A percentile compares a stretch with the other conserved stretches of the same genome.
phyloP scores from a whole-genome alignment of 1,140 invertebrate species.

The Hycleus phaleratus region DNA sequence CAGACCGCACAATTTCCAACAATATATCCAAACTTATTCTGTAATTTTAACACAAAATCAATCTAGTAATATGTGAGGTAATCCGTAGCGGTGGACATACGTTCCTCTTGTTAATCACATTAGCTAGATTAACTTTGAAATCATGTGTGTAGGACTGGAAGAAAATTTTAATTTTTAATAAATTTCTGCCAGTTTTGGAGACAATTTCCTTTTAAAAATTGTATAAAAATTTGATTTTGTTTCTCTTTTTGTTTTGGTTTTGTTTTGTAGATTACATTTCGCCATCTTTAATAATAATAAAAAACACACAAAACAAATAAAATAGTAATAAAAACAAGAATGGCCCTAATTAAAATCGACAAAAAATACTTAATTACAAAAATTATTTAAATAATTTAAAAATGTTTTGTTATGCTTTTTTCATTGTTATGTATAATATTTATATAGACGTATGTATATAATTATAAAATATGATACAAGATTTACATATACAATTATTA shows the following conservation, averaged over 20 bases:
- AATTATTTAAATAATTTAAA: slow-evolving; percentile 39
- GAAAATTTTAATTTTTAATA: slow-evolving; percentile 4
- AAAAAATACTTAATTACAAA: slow-evolving; percentile 11
- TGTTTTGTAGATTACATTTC: background rate
- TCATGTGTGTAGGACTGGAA: background rate
- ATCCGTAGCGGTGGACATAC: too few species aligned
- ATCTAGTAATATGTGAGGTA: too few species aligned
- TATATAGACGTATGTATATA: background rate
- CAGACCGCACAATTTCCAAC: slow-evolving; percentile 7
- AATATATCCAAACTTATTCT: slow-evolving; percentile 26
- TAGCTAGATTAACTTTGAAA: too few species aligned
- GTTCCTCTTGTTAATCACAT: too few species aligned
- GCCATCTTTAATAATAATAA: too few species aligned
- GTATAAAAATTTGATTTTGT: slow-evolving; percentile 24
- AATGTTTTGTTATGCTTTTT: background rate
- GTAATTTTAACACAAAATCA: background rate
- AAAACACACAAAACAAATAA: too few species aligned
- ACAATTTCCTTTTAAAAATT: slow-evolving; percentile 14
- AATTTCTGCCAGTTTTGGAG: slow-evolving; percentile 19
- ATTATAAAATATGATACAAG: slow-evolving; percentile 40
- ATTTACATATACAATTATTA: slow-evolving; percentile 34
- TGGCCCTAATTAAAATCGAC: slow-evolving; percentile 17
- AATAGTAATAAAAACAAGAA: slow-evolving; percentile 1
- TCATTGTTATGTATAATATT: too few species aligned
- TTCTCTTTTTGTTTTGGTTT: slow-evolving; percentile 3